Percentiles rank a stretch among this genome's conserved stretches.
These are phyloP conservation scores for Drosophila limbata DNA, from an alignment of 2,888 invertebrate genomes.

Conservation along the genomic window DNA sequence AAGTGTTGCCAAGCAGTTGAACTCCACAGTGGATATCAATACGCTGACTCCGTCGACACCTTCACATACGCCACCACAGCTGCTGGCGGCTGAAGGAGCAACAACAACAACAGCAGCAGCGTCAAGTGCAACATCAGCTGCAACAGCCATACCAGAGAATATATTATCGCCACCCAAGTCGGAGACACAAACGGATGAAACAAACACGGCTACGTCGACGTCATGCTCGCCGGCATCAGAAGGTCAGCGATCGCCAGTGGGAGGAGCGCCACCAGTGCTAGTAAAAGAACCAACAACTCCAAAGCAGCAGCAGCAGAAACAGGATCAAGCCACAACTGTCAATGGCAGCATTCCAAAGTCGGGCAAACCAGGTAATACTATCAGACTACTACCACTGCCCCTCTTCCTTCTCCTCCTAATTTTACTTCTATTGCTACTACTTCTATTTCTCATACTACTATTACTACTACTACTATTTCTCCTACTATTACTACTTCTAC, in stretches of 20 bases:
- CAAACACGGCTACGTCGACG: constrained; percentile 82
- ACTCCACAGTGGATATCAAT: constrained; percentile 58
- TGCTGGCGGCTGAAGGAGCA: constrained; percentile 55
- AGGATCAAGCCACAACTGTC: constrained; percentile 62
- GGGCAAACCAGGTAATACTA: constrained; percentile 77
- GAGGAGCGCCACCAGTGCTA: constrained; percentile 9
- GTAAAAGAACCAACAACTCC: constrained; percentile 28
- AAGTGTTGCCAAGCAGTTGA: constrained; percentile 24
- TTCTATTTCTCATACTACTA: background rate
- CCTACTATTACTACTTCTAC: background rate
- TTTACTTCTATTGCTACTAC: background rate
- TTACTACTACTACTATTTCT: background rate
- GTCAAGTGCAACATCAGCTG: constrained; percentile 20
- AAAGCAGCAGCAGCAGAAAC: constrained; percentile 35
- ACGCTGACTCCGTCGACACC: constrained; percentile 73
- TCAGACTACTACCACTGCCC: too few relatives aligned
- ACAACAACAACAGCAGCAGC: constrained; percentile 24
- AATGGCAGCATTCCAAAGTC: constrained; percentile 85
- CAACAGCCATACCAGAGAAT: constrained; percentile 77
- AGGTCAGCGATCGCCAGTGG: constrained; percentile 77
- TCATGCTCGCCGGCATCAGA: constrained; percentile 83
- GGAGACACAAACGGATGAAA: constrained; percentile 83
- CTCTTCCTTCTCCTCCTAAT: too few relatives aligned
- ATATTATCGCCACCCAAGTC: constrained; percentile 83
- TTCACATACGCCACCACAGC: constrained; percentile 71